Conservation (phyloP, 2,113 vertebrate species). For the Oryzias melastigma region DNA sequence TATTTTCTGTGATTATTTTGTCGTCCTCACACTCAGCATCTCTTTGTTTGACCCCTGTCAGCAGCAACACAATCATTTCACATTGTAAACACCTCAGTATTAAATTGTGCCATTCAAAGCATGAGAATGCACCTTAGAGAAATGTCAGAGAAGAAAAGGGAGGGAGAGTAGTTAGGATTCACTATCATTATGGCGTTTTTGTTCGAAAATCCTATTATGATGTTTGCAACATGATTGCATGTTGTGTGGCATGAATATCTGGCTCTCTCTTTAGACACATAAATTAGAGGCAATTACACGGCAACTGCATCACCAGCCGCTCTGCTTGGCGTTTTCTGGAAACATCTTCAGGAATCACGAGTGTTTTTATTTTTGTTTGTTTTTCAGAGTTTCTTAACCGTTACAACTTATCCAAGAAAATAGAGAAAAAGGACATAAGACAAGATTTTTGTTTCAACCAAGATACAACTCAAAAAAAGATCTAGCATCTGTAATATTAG, state of each 20-base stretch:
- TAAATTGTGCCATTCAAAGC: constrained; percentile 38
- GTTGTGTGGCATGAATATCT: constrained; percentile 27
- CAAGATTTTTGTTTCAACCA: too few species aligned
- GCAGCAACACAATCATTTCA: constrained; percentile 30
- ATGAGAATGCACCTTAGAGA: constrained; percentile 25
- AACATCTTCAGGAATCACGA: too few species aligned
- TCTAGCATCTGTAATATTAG: too few species aligned
- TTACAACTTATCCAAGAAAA: too few species aligned
- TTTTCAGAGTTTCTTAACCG: too few species aligned
- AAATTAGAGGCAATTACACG: constrained; percentile 57
- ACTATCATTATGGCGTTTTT: constrained; percentile 38
- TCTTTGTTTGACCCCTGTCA: constrained; percentile 10
- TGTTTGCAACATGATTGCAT: constrained; percentile 51
- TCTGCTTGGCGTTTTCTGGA: constrained; percentile 3
- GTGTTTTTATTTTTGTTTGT: too few species aligned
- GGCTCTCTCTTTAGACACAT: constrained; percentile 49
- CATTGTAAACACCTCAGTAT: constrained; percentile 46
- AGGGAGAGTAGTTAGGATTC: constrained; percentile 18
- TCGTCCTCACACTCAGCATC: constrained; percentile 4
- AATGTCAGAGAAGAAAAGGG: constrained; percentile 4
- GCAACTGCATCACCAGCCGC: constrained; percentile 9
- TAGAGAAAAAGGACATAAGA: too few species aligned
- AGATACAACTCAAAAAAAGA: too few species aligned
- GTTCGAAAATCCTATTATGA: constrained; percentile 44
- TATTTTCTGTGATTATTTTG: constrained; percentile 2